Evolutionary conservation across 23 tunicate species (phyloP), one percentile per base, ranked within the genome.

Genomic region (Ascidia mentula): DNA sequence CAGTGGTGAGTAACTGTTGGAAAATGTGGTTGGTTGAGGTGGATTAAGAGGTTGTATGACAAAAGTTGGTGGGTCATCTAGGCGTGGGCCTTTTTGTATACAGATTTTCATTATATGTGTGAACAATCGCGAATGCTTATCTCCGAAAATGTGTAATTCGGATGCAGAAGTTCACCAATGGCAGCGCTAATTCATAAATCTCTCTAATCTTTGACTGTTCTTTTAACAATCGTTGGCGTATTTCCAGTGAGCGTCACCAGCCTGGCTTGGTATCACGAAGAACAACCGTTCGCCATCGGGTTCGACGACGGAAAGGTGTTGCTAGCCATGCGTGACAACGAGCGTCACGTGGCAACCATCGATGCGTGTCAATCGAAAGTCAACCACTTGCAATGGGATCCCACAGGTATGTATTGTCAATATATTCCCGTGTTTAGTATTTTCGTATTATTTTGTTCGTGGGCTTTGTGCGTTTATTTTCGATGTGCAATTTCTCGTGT

Each of bases 261-360:
- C 37, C 40, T 88, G 36, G 87, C 89, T 15, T 93, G 98, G 98
- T 65, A 28, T 46, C 65, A 46, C 38, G 90, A 84, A 40, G 92
- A 88, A 4, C 87, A 84, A 31, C 46, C 81, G 22, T 88, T 93
- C 46, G 98, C 89, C 0, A 82, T 90, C 38, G 99, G 97, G 17
- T 91, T 77, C 77, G 74, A 84, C 30, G 99, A 96, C 53, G 99
- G 99, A 1, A 96, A 89, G 65, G 88, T 96, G 13, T 39, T 96
- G 78, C 45, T 91, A 18, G 97, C 94, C 36, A 76, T 59, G 77
- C 80, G 87, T 22, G 93, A 88, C 65, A 70, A 35, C 18, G 79
- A 77, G 37, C 33, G 65, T 38, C 45, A 39, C 31, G 33, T 69
- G 31, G 76, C 93, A 8, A 90, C 89, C 69, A 81, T 90, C 35